Base-by-base conservation (phyloP, 2,888 invertebrate genomes). In the Apodemia hepburni region DNA sequence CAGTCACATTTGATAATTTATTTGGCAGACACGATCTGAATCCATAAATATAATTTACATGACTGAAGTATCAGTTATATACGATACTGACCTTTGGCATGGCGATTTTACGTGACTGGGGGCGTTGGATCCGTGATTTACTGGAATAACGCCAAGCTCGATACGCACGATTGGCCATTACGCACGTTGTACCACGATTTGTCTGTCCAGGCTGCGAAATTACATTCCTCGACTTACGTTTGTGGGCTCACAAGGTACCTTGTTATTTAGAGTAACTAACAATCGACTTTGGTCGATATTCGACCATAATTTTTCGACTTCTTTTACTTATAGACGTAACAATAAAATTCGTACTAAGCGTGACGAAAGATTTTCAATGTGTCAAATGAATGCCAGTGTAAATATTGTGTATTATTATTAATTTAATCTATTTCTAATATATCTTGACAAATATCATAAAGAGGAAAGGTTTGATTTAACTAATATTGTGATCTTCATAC, bases 81-180 rank as follows among this genome's bases (percentile, higher is more conserved):
- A 54, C 54, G 54, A 54, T 29, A 54, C 54, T 54, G 54, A 45
- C 38, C 63, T 42, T 61, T 58, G 64, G 62, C 61, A 35, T 29
- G 58, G 51, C 58, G 60, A 59, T 59, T 66, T 58, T 64, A 66
- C 65, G 68, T 68, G 67, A 69, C 65, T 64, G 61, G 58, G 29
- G 60, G 64, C 59, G 59, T 63, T 61, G 47, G 62, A 63, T 64
- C 61, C 45, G 65, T 66, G 66, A 64, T 69, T 68, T 69, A 69
- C 67, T 62, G 63, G 59, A 63, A 60, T 66, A 67, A 66, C 61
- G 76, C 65, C 70, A 68, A 67, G 65, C 66, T 71, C 71, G 82
- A 81, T 79, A 79, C 77, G 80, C 80, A 77, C 74, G 79, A 80
- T 78, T 74, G 74, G 66, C 72, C 73, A 82, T 82, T 81, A 81